Evolutionary conservation across 2,113 vertebrate genomes (phyloP).

Genomic region (Benitochromis conjunctus): DNA sequence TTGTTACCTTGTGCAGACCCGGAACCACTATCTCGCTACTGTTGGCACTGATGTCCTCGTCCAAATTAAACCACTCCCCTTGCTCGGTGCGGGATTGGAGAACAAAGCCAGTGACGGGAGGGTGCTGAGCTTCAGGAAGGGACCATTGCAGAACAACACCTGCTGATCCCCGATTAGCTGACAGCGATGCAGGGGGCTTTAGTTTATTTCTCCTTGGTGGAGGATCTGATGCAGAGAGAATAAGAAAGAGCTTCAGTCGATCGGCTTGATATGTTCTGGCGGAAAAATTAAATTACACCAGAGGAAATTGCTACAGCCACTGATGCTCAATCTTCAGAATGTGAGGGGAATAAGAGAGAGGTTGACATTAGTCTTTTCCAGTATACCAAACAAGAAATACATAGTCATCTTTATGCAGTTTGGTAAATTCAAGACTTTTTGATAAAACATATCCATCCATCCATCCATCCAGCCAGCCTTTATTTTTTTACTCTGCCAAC

Average conservation of each 20-base stretch:
- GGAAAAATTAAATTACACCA: slow-evolving; percentile 21
- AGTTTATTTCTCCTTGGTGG: slow-evolving; percentile 59
- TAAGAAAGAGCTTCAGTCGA: slow-evolving; percentile 14
- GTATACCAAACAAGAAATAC: not conserved
- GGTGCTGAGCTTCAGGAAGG: slow-evolving; percentile 63
- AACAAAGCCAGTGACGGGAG: slow-evolving; percentile 76
- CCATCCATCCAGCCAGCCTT: not conserved
- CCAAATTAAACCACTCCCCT: slow-evolving; percentile 83
- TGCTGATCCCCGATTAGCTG: slow-evolving; percentile 70
- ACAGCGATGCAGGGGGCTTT: slow-evolving; percentile 78
- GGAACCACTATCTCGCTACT: slow-evolving; percentile 80
- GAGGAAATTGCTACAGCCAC: not conserved
- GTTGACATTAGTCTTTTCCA: not conserved
- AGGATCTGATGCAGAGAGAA: slow-evolving; percentile 62
- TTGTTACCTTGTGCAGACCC: slow-evolving; percentile 86
- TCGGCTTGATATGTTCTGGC: not conserved
- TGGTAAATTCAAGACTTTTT: not conserved
- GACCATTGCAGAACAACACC: slow-evolving; percentile 86
- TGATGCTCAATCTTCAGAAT: slow-evolving; percentile 17
- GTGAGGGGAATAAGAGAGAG: not conserved
- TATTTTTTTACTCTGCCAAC: not conserved
- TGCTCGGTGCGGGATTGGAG: slow-evolving; percentile 81
- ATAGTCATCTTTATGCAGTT: not conserved
- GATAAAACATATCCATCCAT: not conserved
- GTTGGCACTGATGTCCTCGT: slow-evolving; percentile 77